Evolutionary conservation across 2,888 invertebrate genomes (phyloP).

Genomic region (Calephelis perditalis): DNA sequence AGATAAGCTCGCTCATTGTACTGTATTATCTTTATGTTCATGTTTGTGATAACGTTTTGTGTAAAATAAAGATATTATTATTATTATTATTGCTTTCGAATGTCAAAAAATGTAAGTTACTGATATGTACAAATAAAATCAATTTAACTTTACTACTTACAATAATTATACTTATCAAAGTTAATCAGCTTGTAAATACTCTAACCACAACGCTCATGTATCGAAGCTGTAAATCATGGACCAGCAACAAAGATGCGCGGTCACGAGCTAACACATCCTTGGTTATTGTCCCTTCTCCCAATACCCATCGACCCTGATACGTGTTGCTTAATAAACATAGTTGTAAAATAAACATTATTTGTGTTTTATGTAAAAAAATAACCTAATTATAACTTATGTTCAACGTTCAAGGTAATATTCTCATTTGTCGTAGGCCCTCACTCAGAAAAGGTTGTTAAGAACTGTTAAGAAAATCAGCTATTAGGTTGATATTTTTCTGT

Average conservation of each 20-base stretch:
- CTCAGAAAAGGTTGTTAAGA: no score
- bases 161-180: slow-evolving; percentile 5
- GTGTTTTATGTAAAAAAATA: background rate
- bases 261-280: slow-evolving; percentile 25
- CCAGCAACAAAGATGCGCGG: slow-evolving; percentile 15
- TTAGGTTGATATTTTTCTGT: no score
- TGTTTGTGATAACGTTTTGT: no score
- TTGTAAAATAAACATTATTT: background rate
- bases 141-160: no score
- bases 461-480: no score
- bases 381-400: background rate
- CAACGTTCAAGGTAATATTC: background rate
- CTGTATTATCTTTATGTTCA: no score
- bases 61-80: no score
- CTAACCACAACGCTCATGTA: background rate
- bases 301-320: slow-evolving; percentile 12
- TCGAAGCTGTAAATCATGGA: slow-evolving; percentile 4
- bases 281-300: slow-evolving; percentile 23
- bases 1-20: no score
- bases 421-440: no score
- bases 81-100: no score
- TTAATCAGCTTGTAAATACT: slow-evolving; percentile 6
- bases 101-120: no score
- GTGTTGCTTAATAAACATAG: background rate
- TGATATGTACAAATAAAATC: no score